A percentile compares a stretch with the other conserved stretches of the same genome.
These are phyloP conservation scores for Agrilus cyanescens DNA, from an alignment of 2,888 invertebrate species.

Conservation along the genomic window DNA sequence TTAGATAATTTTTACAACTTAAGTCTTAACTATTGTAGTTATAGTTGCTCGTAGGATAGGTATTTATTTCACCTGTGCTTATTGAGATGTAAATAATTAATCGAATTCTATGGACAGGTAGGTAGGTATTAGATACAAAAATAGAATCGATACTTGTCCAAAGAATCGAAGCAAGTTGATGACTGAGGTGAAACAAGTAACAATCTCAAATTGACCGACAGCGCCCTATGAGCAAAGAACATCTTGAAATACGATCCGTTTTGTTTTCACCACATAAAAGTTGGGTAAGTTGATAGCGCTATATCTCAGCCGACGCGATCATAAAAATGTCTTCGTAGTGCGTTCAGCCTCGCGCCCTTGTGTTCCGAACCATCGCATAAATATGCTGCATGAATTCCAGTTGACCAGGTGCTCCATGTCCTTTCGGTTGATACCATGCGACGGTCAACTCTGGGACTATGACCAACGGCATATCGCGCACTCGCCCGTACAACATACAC, in stretches of 20 bases:
- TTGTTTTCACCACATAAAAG: conserved; percentile 36
- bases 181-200: conserved; percentile 20
- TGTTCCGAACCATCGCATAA: conserved; percentile 22
- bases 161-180: conserved; percentile 22
- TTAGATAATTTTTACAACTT: too few species aligned
- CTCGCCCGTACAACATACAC: too few species aligned
- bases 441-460: too few species aligned
- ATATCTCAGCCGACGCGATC: conserved; percentile 36
- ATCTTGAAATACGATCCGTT: conserved; percentile 35
- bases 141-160: conserved; percentile 14
- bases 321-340: conserved; percentile 35
- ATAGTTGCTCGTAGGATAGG: too few species aligned
- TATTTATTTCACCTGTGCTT: too few species aligned
- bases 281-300: conserved; percentile 37
- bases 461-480: too few species aligned
- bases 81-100: too few species aligned
- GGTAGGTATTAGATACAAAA: too few species aligned
- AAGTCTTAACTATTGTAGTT: too few species aligned
- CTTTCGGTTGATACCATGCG: conserved; percentile 1
- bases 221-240: conserved; percentile 27
- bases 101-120: too few species aligned
- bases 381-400: conserved; percentile 19
- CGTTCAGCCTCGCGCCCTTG: conserved; percentile 27
- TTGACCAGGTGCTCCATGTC: conserved; percentile 10
- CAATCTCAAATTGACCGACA: conserved; percentile 32